These are phyloP conservation scores for Erynnis tages DNA, from an alignment of 2,888 invertebrate genomes.

Conservation along the genomic window DNA sequence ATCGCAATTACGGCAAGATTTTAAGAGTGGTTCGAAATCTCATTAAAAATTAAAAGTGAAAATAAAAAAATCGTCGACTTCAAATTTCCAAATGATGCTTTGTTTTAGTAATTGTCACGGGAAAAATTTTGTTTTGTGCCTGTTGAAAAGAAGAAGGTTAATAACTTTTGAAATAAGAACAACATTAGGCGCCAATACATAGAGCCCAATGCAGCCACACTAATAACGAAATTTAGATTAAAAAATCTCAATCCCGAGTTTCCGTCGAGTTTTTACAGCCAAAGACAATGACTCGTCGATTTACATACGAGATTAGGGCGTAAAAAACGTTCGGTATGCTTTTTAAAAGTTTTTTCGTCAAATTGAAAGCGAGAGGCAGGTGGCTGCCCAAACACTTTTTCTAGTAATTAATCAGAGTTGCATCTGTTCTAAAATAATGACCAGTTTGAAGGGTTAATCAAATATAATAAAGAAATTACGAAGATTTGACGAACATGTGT, in stretches of 20 bases:
- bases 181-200: conserved; percentile 9
- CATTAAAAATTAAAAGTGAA: too few relatives aligned
- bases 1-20: too few relatives aligned
- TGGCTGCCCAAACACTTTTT: conserved; percentile 63
- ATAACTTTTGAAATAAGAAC: conserved; percentile 1
- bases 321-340: conserved; percentile 50
- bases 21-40: too few relatives aligned
- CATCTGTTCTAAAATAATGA: conserved; percentile 75
- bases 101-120: too few relatives aligned
- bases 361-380: conserved; percentile 75
- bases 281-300: conserved; percentile 74
- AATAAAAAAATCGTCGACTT: too few relatives aligned
- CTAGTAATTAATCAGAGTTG: conserved; percentile 74
- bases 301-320: conserved; percentile 68
- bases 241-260: conserved; percentile 56
- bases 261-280: conserved; percentile 47
- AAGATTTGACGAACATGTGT: conserved; percentile 60
- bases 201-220: conserved; percentile 7
- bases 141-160: too few relatives aligned
- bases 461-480: conserved; percentile 80
- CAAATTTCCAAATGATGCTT: too few relatives aligned
- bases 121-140: too few relatives aligned
- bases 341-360: conserved; percentile 42
- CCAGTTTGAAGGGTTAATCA: conserved; percentile 75
- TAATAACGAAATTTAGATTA: conserved; percentile 38